These are phyloP conservation scores for Brienomyrus longianalis DNA, from an alignment of 2,113 vertebrate species.

Conservation along the genomic window DNA sequence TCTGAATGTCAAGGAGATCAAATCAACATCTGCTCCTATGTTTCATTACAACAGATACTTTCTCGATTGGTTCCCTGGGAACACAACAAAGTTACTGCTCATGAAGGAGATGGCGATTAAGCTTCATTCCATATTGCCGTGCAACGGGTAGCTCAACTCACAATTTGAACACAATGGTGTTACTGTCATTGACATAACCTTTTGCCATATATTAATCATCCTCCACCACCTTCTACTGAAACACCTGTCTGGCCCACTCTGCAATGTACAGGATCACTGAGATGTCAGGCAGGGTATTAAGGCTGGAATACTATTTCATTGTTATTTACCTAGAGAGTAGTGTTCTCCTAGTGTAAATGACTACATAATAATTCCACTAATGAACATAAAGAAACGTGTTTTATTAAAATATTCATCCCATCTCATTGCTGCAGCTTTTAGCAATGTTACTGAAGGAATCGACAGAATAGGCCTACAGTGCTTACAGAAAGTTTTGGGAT, in stretches of 20 bases:
- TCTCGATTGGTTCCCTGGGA: not conserved
- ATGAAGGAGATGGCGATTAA: not conserved
- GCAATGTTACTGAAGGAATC: not conserved
- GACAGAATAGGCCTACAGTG: not conserved
- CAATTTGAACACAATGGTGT: constrained; percentile 24
- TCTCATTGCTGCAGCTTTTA: not conserved
- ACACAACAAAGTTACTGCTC: not conserved
- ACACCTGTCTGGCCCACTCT: not conserved
- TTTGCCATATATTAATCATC: constrained; percentile 33
- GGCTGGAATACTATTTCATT: not conserved
- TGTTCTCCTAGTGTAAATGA: not conserved
- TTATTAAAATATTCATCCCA: not conserved
- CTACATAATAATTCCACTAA: not conserved
- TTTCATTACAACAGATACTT: not conserved
- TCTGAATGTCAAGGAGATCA: not conserved
- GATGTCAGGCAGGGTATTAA: not conserved
- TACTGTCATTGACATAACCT: constrained; percentile 50
- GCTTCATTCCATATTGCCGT: not conserved
- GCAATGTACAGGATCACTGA: not conserved
- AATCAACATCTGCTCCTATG: not conserved
- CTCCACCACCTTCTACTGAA: constrained; percentile 34
- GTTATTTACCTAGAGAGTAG: not conserved
- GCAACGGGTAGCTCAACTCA: constrained; percentile 17
- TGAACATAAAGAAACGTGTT: not conserved
- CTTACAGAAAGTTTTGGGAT: not conserved